Evolutionary conservation across 2,888 invertebrate genomes (phyloP).

Genomic region (Cordilura impudica): DNA sequence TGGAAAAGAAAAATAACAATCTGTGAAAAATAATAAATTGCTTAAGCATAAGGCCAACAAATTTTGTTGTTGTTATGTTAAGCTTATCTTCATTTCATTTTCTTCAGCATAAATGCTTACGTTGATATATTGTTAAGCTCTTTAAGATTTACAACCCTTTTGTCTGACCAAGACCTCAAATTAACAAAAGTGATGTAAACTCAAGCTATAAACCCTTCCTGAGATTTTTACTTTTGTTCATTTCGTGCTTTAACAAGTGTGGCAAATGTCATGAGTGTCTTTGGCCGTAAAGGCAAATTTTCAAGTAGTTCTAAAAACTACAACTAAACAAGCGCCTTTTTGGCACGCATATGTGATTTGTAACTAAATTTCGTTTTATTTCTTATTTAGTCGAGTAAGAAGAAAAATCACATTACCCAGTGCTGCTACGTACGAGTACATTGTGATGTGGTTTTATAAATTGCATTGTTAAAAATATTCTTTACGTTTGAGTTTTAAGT

Average conservation of each 20-base stretch:
- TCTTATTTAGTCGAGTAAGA: conserved; percentile 26
- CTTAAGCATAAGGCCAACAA: conserved; percentile 30
- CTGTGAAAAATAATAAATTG: conserved; percentile 59
- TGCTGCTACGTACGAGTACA: conserved; percentile 16
- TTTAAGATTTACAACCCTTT: conserved; percentile 58
- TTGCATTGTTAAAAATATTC: conserved; percentile 47
- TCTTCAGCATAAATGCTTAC: conserved; percentile 52
- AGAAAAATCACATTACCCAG: background rate
- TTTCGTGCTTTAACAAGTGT: conserved; percentile 56
- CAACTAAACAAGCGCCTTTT: conserved; percentile 52
- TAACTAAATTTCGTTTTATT: conserved; percentile 62
- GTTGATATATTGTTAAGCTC: conserved; percentile 57
- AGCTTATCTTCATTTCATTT: conserved; percentile 49
- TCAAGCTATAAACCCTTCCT: conserved; percentile 28
- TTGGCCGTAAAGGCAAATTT: conserved; percentile 48
- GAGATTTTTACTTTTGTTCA: background rate
- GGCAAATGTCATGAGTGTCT: conserved; percentile 61
- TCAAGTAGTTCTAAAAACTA: conserved; percentile 13
- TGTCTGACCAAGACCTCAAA: conserved; percentile 4
- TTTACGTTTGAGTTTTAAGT: conserved; percentile 20
- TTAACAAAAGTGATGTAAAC: conserved; percentile 11
- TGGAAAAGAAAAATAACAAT: conserved; percentile 50
- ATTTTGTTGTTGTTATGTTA: conserved; percentile 3
- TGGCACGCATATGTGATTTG: conserved; percentile 63
- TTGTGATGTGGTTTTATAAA: conserved; percentile 45